Evolutionary conservation across 2,888 invertebrate species (phyloP), one percentile per base, ranked within the genome.

Genomic region (Marronus borbonicus): DNA sequence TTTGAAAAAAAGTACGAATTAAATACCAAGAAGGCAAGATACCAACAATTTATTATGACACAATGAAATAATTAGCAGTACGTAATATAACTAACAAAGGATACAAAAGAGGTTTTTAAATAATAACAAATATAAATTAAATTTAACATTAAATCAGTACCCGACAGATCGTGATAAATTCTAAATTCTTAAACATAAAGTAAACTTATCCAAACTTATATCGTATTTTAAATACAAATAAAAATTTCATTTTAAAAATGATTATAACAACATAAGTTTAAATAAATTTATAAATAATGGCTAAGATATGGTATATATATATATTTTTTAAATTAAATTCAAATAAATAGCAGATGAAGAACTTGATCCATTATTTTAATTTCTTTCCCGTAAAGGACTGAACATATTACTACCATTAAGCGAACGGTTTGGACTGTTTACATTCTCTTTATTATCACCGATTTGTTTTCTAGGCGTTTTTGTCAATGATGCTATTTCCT

Each of bases 381-480:
- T 90, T 78, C 89, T 86, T 82, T 89, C 89, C 81, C 88, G 88
- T 66, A 90, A 84, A 2, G 90, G 90, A 81, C 90, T 90, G 44
- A 86, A 86, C 10, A 86, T 83, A 49, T 84, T 84, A 28, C 83
- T 83, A 10, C 83, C 83, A 76, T 86, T 88, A 62, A 44, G 39
- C n/a, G 65, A 39, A 39, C 36, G 39, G 17, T 86, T 87, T 10
- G 89, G 88, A 80, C 88, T 88, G 28, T 84, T 84, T 20, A 89
- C 78, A 82, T 91, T 91, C 82, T 91, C 91, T 82, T 91, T 91
- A 76, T 90, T 89, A 76, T 88, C 83, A 50, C 82, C 81, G 60
- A 86, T 87, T 75, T 85, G 85, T 81, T 86, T 86, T 70, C 87
- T 88, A 58, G 88, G 85, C 17, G 85, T 83, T 83, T 86, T 85